Percentiles rank a stretch among this genome's conserved stretches.
Conservation (phyloP, 2,113 vertebrate species). For the Terrapene triunguis region DNA sequence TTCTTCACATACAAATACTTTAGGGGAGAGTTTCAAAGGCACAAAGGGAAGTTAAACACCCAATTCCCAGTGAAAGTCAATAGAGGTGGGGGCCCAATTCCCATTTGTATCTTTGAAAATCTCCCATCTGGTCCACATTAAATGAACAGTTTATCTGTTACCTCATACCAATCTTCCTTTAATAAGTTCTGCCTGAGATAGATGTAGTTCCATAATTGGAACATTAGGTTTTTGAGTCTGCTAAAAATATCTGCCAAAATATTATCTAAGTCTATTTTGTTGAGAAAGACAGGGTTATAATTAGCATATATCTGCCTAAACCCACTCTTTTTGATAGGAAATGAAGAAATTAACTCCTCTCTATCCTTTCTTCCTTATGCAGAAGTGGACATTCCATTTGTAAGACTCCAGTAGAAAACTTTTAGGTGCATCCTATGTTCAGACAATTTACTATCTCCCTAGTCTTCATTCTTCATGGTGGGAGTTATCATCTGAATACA, state of each 20-base stretch:
- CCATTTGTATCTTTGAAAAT: background rate
- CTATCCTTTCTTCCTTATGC: background rate
- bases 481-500: background rate
- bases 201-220: background rate
- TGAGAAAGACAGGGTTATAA: background rate
- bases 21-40: background rate
- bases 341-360: background rate
- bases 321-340: background rate
- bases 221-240: background rate
- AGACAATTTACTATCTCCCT: background rate
- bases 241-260: background rate
- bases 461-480: background rate
- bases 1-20: background rate
- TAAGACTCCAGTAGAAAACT: background rate
- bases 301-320: background rate
- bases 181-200: background rate
- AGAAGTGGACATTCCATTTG: background rate
- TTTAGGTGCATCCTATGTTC: background rate
- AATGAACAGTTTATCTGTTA: background rate
- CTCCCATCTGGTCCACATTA: background rate
- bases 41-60: background rate
- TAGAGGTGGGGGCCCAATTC: background rate
- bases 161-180: background rate
- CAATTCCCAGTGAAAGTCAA: background rate
- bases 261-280: background rate